Evolutionary conservation across 2,797 vertebrate genomes (phyloP), one percentile per base, ranked within the genome.

Genomic region (Poecile montanus): DNA sequence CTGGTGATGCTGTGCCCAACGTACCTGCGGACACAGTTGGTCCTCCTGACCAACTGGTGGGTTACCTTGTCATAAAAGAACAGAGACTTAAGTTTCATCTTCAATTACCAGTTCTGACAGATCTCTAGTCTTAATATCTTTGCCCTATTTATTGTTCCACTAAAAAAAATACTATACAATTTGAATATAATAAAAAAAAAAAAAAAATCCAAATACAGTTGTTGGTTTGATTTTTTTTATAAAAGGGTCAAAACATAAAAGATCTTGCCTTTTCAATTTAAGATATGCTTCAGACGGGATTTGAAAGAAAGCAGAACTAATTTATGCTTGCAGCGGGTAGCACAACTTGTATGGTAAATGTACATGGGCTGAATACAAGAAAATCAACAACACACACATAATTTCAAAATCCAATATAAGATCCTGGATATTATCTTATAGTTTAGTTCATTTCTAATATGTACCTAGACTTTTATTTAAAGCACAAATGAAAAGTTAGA

Each of bases 21-120:
- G 44, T 16, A 1, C 7, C 9, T 17, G 32, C 57, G 44, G 61
- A 42, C 6, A 50, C 0, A 1, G 1, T 0, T 65, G 51, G 7
- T 5, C 4, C 21, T 34, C 30, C 21, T 42, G 51, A 36, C 36
- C 48, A 44, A 0, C 36, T 36, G 12, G 8, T 44, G 12, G 11
- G 21, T 67, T 36, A 32, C 18, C 21, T 25, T 32, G 10, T 12
- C 22, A 38, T 26, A 62, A 85, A 88, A 88, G 17, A 36, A n/a
- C 3, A 70, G 32, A 74, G 74, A 80, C 14, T 16, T 38, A 60
- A 44, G 8, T 51, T 89, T 45, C 9, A 30, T 36, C 8, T 67
- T 84, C 38, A 54, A 2, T 34, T 12, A 50, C 3, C 38, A 57
- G 16, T 45, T 78, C 67, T 77, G 40, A 61, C 34, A 63, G 14